Conservation (phyloP, 1,140 invertebrate species). For the Acromyrmex echinatior region DNA sequence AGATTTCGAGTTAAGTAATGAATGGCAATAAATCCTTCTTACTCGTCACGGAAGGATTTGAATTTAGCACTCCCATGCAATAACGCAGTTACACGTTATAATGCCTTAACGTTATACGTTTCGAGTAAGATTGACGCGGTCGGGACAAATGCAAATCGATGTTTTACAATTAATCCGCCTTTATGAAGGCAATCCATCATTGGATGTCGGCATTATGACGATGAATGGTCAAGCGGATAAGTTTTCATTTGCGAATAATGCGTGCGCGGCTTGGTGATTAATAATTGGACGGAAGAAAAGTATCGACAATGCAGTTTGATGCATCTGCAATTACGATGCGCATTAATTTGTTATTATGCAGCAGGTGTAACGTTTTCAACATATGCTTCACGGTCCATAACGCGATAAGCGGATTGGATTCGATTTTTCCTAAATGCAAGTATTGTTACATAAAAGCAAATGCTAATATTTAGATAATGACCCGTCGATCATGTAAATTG, state of each 20-base stretch:
- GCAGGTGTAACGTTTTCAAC: constrained; percentile 32
- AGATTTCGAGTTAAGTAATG: constrained; percentile 66
- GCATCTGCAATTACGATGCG: constrained; percentile 59
- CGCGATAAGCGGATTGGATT: constrained; percentile 15
- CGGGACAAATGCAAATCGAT: constrained; percentile 57
- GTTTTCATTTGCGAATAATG: constrained; percentile 60
- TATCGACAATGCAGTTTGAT: constrained; percentile 62
- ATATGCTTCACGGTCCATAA: neutral
- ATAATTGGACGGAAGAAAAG: constrained; percentile 60
- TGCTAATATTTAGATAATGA: constrained; percentile 35
- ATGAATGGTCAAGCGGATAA: constrained; percentile 62
- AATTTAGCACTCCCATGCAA: constrained; percentile 46
- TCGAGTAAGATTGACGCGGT: constrained; percentile 40
- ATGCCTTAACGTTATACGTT: constrained; percentile 32
- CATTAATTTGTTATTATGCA: constrained; percentile 50
- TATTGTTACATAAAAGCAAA: constrained; percentile 1
- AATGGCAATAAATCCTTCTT: constrained; percentile 64
- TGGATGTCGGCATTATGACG: constrained; percentile 57
- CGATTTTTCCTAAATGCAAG: constrained; percentile 33
- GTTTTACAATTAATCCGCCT: constrained; percentile 59
- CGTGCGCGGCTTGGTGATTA: constrained; percentile 42
- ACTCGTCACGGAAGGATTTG: constrained; percentile 27
- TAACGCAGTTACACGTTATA: constrained; percentile 25
- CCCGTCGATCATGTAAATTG: neutral
- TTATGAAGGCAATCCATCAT: constrained; percentile 54